Evolutionary conservation across 2,797 vertebrate genomes (phyloP), one percentile per base, ranked within the genome.

Genomic region (Cyclura pinguis): DNA sequence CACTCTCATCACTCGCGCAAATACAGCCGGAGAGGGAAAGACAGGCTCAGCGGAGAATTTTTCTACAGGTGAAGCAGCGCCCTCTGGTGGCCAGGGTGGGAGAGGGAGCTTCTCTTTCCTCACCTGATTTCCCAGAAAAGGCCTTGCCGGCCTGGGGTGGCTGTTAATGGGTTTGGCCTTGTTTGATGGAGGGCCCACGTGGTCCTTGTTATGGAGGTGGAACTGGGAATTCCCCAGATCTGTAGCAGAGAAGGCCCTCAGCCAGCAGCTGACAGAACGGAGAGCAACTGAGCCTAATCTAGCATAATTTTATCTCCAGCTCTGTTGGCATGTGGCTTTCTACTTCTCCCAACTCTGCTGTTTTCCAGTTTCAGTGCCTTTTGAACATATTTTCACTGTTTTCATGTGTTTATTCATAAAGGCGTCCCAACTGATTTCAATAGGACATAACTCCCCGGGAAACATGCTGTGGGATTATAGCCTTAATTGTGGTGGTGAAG

Each of bases 101-200:
- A 62, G 2, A 4, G 7, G 18, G 1, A 2, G 27, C 0, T 89
- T 84, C 88, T 64, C 5, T 1, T 24, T 47, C 0, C 0, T 84
- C 52, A 9, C 52, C 88, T 84, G 88, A 89, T 89, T 89, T 89
- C 88, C 81, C 38, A 14, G 88, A 89, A 89, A 89, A n/a, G 80
- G 88, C 27, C 10, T 27, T 6, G 38, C 38, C 27, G 1, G 4
- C 2, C 57, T 3, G n/a, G 4, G 8, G 3, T 32, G 67, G 55
- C 80, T 4, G 1, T 81, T 35, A 18, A 29, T 8, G 55, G 0
- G 4, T 16, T 32, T 8, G 9, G 29, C 1, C 0, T 24, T 27
- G 22, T 50, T 47, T 3, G 50, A 4, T 35, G 5, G 38, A 42
- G 6, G 4, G 12, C 20, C 18, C 12, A 29, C 2, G 52, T 29